These are phyloP conservation scores for Polypterus bichir DNA, from an alignment of 2,113 vertebrate species.

Conservation along the genomic window DNA sequence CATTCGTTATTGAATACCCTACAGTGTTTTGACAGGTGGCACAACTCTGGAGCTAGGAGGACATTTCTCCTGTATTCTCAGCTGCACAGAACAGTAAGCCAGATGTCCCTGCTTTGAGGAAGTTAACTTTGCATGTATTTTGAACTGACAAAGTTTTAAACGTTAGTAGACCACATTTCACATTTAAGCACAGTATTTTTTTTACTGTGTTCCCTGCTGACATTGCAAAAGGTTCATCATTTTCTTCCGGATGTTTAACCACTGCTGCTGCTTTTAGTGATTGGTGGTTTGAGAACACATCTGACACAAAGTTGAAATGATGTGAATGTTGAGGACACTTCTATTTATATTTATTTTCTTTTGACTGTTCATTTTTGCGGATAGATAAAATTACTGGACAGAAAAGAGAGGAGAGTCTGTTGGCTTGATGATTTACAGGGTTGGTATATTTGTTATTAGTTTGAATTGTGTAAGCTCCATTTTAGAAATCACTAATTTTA, in stretches of 20 bases:
- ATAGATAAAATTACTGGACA: constrained; percentile 11
- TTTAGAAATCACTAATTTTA: too few relatives aligned
- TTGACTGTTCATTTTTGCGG: constrained; percentile 19
- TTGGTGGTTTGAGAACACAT: constrained; percentile 10
- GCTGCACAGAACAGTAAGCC: too few relatives aligned
- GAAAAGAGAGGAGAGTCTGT: background rate
- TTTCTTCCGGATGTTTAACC: constrained; percentile 13
- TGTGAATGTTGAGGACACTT: background rate
- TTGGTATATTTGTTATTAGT: background rate
- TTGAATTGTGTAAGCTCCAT: background rate
- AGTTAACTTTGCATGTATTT: too few relatives aligned
- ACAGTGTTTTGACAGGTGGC: too few relatives aligned
- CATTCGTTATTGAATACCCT: too few relatives aligned
- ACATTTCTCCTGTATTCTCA: too few relatives aligned
- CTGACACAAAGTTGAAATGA: constrained; percentile 3
- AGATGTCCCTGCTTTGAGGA: too few relatives aligned
- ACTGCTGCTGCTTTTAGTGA: constrained; percentile 3
- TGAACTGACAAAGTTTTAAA: too few relatives aligned
- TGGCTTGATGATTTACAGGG: background rate
- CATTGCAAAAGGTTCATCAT: background rate
- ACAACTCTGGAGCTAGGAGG: too few relatives aligned
- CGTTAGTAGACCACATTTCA: too few relatives aligned
- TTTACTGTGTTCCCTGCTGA: constrained; percentile 1
- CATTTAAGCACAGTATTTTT: too few relatives aligned
- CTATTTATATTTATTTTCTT: constrained; percentile 9